Percentiles rank a stretch among this genome's conserved stretches.
These are phyloP conservation scores for Limanda limanda DNA, from an alignment of 2,113 vertebrate species.

Conservation along the genomic window DNA sequence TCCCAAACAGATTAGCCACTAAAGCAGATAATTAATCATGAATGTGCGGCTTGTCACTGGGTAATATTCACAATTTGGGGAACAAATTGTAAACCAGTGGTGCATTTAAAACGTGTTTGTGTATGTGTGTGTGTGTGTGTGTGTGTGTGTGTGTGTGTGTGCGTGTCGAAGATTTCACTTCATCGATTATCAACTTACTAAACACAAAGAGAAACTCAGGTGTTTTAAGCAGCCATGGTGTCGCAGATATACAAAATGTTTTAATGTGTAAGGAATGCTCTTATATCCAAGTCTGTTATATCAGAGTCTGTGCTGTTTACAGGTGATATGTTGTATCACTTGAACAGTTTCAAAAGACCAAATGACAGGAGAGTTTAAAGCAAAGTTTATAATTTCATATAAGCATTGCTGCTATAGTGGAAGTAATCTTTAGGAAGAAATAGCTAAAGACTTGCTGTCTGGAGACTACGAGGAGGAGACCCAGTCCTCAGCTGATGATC, in stretches of 20 bases:
- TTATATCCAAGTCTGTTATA: neutral
- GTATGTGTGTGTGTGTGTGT: neutral
- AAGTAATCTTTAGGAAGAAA: constrained; percentile 88
- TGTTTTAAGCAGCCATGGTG: constrained; percentile 18
- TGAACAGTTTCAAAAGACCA: too few species aligned
- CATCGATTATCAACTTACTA: constrained; percentile 36
- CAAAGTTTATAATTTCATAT: too few species aligned
- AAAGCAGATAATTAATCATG: constrained; percentile 60
- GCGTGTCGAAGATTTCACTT: constrained; percentile 19
- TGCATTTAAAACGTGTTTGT: constrained; percentile 16
- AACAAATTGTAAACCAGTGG: constrained; percentile 53
- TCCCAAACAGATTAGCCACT: constrained; percentile 39
- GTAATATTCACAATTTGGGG: constrained; percentile 52
- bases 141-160: constrained; percentile 4
- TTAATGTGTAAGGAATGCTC: neutral
- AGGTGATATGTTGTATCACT: too few species aligned
- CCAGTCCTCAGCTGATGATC: constrained; percentile 97
- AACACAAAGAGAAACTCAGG: constrained; percentile 24
- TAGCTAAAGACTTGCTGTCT: constrained; percentile 97
- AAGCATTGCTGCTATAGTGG: too few species aligned
- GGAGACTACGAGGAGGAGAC: constrained; percentile 98
- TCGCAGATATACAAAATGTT: constrained; percentile 2
- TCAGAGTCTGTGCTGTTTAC: too few species aligned
- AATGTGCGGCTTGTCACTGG: constrained; percentile 38
- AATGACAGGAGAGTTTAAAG: too few species aligned